phyloP scores from a whole-genome alignment of 2,113 vertebrate species.

The Ascaphus truei region DNA sequence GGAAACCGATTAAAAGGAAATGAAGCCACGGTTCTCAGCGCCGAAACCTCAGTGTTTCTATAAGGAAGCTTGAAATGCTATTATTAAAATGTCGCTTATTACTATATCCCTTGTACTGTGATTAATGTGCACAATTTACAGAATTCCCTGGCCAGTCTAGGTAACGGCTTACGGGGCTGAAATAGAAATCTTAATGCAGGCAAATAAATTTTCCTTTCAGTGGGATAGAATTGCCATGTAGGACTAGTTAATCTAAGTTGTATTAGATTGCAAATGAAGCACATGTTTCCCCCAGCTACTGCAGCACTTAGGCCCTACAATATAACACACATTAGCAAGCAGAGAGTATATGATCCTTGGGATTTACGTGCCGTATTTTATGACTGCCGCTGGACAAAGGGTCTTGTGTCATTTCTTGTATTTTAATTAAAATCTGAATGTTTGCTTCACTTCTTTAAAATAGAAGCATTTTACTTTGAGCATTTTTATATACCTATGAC shows the following conservation, averaged over 20 bases:
- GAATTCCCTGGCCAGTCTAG: constrained; percentile 39
- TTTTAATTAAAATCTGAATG: not conserved
- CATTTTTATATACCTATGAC: no score
- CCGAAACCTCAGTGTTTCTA: constrained; percentile 24
- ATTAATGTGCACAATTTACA: constrained; percentile 41
- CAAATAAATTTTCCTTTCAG: constrained; percentile 39
- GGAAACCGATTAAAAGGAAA: constrained; percentile 24
- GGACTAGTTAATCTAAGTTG: constrained; percentile 39
- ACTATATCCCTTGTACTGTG: constrained; percentile 28
- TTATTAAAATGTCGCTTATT: constrained; percentile 18
- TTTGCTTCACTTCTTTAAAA: no score
- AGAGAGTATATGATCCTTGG: not conserved
- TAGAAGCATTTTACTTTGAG: no score
- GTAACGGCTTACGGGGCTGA: constrained; percentile 26
- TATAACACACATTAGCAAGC: constrained; percentile 19
- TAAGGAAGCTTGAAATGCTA: constrained; percentile 12
- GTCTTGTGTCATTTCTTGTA: not conserved
- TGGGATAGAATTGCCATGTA: constrained; percentile 40
- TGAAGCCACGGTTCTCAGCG: constrained; percentile 9
- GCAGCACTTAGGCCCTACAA: constrained; percentile 12
- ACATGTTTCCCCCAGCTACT: constrained; percentile 24
- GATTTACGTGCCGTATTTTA: constrained; percentile 15
- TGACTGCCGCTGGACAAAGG: not conserved
- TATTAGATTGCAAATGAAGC: constrained; percentile 41
- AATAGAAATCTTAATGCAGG: constrained; percentile 40